Conservation (phyloP, 2,113 vertebrate species). For the Neoarius graeffei region DNA sequence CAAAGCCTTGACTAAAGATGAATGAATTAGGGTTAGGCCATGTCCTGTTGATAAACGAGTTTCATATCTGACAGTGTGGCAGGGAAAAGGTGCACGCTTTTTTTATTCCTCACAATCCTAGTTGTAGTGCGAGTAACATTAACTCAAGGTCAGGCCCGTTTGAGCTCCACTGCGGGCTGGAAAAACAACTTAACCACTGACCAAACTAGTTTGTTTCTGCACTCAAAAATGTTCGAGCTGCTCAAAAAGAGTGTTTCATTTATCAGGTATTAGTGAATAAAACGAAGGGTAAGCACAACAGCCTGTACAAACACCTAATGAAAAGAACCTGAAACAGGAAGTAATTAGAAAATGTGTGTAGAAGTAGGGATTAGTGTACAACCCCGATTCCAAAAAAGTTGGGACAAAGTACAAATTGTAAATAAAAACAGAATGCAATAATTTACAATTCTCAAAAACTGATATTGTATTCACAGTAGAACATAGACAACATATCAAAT, state of each 20-base stretch:
- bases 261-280: background rate
- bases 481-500: too few species aligned
- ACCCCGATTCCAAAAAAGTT: too few species aligned
- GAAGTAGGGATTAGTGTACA: background rate
- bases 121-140: background rate
- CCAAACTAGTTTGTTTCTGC: background rate
- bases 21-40: background rate
- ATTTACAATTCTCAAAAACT: too few species aligned
- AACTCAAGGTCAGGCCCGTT: background rate
- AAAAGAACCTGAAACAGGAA: background rate
- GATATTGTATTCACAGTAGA: too few species aligned
- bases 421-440: too few species aligned
- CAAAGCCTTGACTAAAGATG: background rate
- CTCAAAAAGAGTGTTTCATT: background rate
- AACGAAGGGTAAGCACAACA: background rate
- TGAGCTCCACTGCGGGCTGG: background rate
- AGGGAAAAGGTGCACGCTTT: background rate
- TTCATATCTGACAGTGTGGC: background rate
- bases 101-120: background rate
- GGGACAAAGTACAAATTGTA: too few species aligned
- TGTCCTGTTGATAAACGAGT: background rate
- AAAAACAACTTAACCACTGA: background rate
- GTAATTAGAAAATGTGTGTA: background rate
- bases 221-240: background rate
- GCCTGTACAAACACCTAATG: background rate